These are phyloP conservation scores for Coelopa pilipes DNA, from an alignment of 2,888 invertebrate genomes.

Conservation along the genomic window DNA sequence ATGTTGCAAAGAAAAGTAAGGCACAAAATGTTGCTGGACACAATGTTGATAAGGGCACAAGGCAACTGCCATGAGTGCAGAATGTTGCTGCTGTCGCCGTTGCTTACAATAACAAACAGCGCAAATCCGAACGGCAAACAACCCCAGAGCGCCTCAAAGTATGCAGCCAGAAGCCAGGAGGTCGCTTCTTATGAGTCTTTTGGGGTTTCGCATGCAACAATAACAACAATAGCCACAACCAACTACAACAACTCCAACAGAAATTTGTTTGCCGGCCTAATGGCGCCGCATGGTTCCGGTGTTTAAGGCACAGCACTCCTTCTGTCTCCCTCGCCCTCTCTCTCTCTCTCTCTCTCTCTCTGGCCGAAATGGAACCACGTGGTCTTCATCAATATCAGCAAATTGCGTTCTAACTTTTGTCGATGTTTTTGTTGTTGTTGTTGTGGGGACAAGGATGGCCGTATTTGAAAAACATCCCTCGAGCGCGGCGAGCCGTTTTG, in stretches of 20 bases:
- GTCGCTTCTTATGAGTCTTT: slow-evolving; percentile 34
- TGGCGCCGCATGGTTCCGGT: slow-evolving; percentile 55
- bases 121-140: slow-evolving; percentile 40
- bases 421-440: slow-evolving; percentile 22
- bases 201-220: slow-evolving; percentile 34
- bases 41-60: neutral
- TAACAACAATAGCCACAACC: slow-evolving; percentile 15
- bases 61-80: neutral
- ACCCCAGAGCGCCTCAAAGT: slow-evolving; percentile 49
- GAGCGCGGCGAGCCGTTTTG: slow-evolving; percentile 38
- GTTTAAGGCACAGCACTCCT: slow-evolving; percentile 46
- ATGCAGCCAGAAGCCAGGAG: slow-evolving; percentile 49
- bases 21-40: neutral
- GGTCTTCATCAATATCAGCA: slow-evolving; percentile 46
- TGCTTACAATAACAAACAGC: slow-evolving; percentile 1
- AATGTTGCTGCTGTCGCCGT: neutral
- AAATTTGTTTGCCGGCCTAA: slow-evolving; percentile 51
- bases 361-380: slow-evolving; percentile 45
- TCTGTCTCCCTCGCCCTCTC: slow-evolving; percentile 21
- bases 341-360: slow-evolving; percentile 4
- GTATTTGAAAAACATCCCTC: slow-evolving; percentile 30
- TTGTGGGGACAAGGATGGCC: neutral
- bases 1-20: too few relatives aligned
- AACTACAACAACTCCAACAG: slow-evolving; percentile 14
- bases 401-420: slow-evolving; percentile 44